These are phyloP conservation scores for Clarias gariepinus DNA, from an alignment of 2,113 vertebrate species.

Conservation along the genomic window DNA sequence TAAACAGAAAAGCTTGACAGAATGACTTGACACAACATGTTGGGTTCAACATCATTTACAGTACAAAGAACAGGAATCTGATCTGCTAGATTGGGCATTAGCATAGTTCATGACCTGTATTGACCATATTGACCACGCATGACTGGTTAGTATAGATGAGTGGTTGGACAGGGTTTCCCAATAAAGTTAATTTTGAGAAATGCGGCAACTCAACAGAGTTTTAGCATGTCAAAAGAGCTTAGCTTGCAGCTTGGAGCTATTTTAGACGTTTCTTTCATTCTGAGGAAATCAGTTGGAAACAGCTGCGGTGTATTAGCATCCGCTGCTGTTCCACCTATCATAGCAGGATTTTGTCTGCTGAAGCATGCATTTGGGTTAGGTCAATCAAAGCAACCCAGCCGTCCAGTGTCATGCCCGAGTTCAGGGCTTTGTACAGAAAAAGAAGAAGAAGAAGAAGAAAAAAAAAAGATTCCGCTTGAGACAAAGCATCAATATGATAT, in stretches of 20 bases:
- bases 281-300: background rate
- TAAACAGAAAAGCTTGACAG: background rate
- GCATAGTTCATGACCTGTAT: background rate
- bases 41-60: background rate
- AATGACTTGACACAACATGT: too few relatives aligned
- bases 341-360: background rate
- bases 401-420: background rate
- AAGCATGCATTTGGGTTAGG: background rate
- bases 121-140: background rate
- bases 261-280: background rate
- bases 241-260: background rate
- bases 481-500: slow-evolving; percentile 22
- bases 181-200: background rate
- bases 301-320: background rate
- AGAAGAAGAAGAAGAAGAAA: too few relatives aligned
- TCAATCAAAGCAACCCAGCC: background rate
- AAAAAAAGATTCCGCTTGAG: background rate
- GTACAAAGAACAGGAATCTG: background rate
- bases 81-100: background rate
- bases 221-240: background rate
- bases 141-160: background rate
- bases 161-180: background rate
- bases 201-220: background rate
- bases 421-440: slow-evolving; percentile 3
- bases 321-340: background rate